These are phyloP conservation scores for Aleiodes sp. DNA, from an alignment of 1,140 invertebrate species.

Conservation along the genomic window DNA sequence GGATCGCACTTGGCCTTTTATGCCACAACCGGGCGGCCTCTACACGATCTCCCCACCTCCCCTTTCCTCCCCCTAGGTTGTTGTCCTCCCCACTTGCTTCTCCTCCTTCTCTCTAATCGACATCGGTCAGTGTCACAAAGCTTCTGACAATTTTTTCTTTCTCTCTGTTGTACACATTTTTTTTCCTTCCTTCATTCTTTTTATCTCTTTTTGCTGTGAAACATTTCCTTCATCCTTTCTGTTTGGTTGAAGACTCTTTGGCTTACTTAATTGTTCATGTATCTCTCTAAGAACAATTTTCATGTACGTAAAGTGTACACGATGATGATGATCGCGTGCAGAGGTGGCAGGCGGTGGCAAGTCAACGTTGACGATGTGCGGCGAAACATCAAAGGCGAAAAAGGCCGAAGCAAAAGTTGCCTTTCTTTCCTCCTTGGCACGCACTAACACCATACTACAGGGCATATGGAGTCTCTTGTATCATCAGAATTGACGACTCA, in stretches of 20 bases:
- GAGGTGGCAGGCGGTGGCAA: constrained; percentile 29
- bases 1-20: constrained; percentile 34
- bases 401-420: constrained; percentile 24
- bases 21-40: constrained; percentile 26
- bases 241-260: not conserved
- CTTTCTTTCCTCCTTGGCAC: constrained; percentile 17
- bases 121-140: constrained; percentile 33
- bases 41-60: not conserved
- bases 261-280: constrained; percentile 4
- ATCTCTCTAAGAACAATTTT: not conserved
- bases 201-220: no score
- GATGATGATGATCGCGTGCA: constrained; percentile 29
- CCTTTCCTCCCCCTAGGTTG: not conserved
- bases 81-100: no score
- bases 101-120: constrained; percentile 24
- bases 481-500: constrained; percentile 3
- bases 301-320: constrained; percentile 17
- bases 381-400: constrained; percentile 25
- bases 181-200: no score
- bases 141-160: constrained; percentile 23
- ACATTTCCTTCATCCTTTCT: not conserved
- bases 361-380: constrained; percentile 29
- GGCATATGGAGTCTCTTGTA: not conserved
- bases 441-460: constrained; percentile 1
- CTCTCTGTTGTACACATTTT: not conserved